A percentile compares a stretch with the other conserved stretches of the same genome.
These are phyloP conservation scores for Upupa epops DNA, from an alignment of 2,113 vertebrate species.

Conservation along the genomic window DNA sequence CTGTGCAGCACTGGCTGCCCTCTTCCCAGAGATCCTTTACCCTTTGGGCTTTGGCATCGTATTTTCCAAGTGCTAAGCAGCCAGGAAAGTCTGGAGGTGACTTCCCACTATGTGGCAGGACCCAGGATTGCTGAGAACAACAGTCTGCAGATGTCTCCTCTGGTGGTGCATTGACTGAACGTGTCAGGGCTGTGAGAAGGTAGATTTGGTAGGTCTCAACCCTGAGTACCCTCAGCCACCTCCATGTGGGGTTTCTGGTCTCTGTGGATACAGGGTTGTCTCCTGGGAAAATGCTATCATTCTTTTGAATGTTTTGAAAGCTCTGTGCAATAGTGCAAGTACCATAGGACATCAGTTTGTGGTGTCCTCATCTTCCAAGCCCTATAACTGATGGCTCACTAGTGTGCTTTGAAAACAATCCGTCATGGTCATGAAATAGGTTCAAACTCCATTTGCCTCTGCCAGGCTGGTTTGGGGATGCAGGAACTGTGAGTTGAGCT, in stretches of 20 bases:
- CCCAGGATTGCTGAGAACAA: background rate
- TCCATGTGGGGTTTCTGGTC: accelerated
- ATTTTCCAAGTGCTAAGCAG: background rate
- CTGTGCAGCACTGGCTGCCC: background rate
- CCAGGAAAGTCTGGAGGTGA: background rate
- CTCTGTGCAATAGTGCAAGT: background rate
- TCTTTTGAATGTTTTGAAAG: background rate
- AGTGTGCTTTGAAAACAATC: background rate
- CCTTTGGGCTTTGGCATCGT: background rate
- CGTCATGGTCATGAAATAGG: accelerated
- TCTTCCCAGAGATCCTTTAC: background rate
- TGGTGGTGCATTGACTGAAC: background rate
- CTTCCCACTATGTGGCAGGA: background rate
- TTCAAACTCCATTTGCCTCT: background rate
- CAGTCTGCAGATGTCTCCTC: background rate
- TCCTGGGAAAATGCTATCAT: background rate
- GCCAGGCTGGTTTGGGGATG: background rate
- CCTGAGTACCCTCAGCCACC: background rate
- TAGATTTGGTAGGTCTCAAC: background rate
- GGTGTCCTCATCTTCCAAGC: background rate
- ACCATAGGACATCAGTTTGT: background rate
- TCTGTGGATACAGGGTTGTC: background rate
- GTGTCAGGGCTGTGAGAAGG: background rate
- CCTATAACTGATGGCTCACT: background rate
- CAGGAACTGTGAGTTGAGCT: background rate